phyloP scores from a whole-genome alignment of 2,888 invertebrate species.

The Malachius bipustulatus region DNA sequence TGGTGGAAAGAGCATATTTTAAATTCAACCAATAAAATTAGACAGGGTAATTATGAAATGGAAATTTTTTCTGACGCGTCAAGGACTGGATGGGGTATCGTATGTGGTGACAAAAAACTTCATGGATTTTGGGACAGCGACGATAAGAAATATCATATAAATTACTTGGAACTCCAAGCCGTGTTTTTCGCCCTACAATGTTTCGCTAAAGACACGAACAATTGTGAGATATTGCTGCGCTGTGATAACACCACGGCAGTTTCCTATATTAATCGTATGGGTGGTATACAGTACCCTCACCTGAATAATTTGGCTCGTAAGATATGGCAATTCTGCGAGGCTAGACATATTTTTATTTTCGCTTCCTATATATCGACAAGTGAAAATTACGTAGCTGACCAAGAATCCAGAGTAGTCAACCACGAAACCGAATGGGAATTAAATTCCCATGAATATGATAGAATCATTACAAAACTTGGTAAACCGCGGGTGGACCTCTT shows the following conservation, averaged over 20 bases:
- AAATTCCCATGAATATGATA: slow-evolving; percentile 5
- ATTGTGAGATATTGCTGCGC: slow-evolving; percentile 3
- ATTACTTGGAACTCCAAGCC: slow-evolving; percentile 9
- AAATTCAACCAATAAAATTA: slow-evolving; percentile 6
- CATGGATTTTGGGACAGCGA: slow-evolving; percentile 15
- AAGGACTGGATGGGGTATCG: slow-evolving; percentile 16
- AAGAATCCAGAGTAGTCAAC: slow-evolving; percentile 13
- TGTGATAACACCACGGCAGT: slow-evolving; percentile 4
- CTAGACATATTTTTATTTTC: slow-evolving; percentile 17
- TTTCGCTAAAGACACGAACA: background rate
- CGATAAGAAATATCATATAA: slow-evolving; percentile 14
- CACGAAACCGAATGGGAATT: slow-evolving; percentile 12
- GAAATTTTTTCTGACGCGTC: slow-evolving; percentile 20
- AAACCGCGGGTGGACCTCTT: slow-evolving; percentile 17
- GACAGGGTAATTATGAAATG: slow-evolving; percentile 11
- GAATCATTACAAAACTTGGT: slow-evolving; percentile 8
- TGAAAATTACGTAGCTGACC: slow-evolving; percentile 20
- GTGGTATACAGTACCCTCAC: slow-evolving; percentile 1
- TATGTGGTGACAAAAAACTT: slow-evolving; percentile 10
- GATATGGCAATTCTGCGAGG: slow-evolving; percentile 1
- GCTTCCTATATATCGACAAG: slow-evolving; percentile 25
- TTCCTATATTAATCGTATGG: slow-evolving; percentile 5
- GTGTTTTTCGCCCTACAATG: slow-evolving; percentile 3
- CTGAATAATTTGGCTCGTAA: background rate
- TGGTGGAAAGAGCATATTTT: slow-evolving; percentile 8